Base-by-base conservation (phyloP, 2,113 vertebrate species). In the Cinclus cinclus region DNA sequence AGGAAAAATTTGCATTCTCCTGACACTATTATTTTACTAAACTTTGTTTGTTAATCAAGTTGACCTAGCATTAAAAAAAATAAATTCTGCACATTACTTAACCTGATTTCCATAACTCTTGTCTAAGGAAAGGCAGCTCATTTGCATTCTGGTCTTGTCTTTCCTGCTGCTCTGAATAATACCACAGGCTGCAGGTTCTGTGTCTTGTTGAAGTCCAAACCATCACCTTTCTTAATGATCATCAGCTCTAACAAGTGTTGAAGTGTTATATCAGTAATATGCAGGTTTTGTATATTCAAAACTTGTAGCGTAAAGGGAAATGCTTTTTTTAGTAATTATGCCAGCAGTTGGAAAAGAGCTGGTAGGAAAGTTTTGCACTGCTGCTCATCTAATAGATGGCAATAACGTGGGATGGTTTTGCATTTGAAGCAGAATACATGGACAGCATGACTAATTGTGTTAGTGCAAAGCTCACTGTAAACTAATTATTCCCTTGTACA, bases 131-230 rank as follows among this genome's bases (percentile, higher is more conserved):
- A 90, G 52, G 16, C 46, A 81, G 20, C 47, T 95, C 42, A 89
- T 96, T 90, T 90, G 35, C 87, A 67, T 94, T 68, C 92, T 87
- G 69, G 30, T 93, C 86, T 71, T 92, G 52, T 52, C 87, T 73
- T 88, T 62, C 69, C 37, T 93, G 86, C 68, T 93, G 9, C 30
- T 90, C 27, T 75, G 68, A 86, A 81, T 90, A 92, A 92, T 81
- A 68, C 44, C 37, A 71, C 33, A 56, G 52, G 17, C 68, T 94
- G 47, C 39, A 64, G 17, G 9, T 49, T 80, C 92, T 90, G 92
- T 89, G 76, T 92, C 58, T 49, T 77, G 20, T 27, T 79, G 44
- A 81, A 90, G 80, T 81, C 55, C 83, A 86, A 44, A 63, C 59
- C 2, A 2, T 53, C 0, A 0, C 35, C 30, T 59, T 81, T 64